Evolutionary conservation across 2,113 vertebrate species (phyloP).

Genomic region (Typhlomys cinereus): DNA sequence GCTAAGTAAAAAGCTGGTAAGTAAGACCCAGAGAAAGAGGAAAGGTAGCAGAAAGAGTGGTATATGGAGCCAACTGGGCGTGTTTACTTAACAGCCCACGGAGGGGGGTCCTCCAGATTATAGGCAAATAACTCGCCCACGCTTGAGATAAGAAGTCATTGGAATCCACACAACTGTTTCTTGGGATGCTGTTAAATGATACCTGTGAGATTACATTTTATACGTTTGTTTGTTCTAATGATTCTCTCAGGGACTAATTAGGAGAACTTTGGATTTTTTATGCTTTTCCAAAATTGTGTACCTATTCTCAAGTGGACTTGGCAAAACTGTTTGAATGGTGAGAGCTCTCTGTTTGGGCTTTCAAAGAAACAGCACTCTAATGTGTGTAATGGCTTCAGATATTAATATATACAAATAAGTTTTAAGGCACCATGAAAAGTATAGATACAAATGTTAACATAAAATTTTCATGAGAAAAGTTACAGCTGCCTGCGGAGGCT

Average conservation of each 20-base stretch:
- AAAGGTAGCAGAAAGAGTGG: conserved; percentile 15
- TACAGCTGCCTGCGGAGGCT: neutral
- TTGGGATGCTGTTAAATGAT: conserved; percentile 61
- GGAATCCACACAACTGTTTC: conserved; percentile 74
- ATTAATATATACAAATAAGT: neutral
- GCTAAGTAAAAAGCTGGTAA: neutral
- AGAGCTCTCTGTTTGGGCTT: conserved; percentile 60
- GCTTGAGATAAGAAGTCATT: conserved; percentile 71
- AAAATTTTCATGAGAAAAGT: neutral
- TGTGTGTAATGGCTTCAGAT: conserved; percentile 19
- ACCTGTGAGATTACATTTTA: conserved; percentile 79
- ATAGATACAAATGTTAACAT: neutral
- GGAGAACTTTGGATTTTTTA: conserved; percentile 63
- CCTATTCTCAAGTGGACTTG: conserved; percentile 67
- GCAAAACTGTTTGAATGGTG: conserved; percentile 49
- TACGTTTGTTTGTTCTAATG: conserved; percentile 78
- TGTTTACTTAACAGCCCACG: conserved; percentile 78
- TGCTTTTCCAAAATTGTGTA: conserved; percentile 73
- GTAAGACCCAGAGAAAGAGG: neutral
- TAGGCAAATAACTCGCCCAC: conserved; percentile 76
- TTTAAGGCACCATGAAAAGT: conserved; percentile 12
- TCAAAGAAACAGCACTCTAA: conserved; percentile 70
- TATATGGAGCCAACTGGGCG: neutral
- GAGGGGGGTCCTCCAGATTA: conserved; percentile 74
- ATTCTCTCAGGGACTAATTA: conserved; percentile 87